Conservation (phyloP, 2,797 vertebrate genomes). For the Setipinna tenuifilis region DNA sequence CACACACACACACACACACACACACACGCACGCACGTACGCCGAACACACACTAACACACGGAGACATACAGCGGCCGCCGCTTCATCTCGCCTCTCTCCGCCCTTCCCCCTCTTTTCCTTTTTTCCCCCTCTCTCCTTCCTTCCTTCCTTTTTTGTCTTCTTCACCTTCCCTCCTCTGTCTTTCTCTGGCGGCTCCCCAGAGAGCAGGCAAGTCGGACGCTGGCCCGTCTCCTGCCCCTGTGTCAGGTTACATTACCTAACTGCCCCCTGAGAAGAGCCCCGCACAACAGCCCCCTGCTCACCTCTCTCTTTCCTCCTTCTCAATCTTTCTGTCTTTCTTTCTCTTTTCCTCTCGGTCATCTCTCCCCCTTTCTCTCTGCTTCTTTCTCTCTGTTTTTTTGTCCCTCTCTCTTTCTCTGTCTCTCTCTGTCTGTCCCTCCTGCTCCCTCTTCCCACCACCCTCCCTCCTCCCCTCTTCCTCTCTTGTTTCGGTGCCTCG, state of each 20-base stretch:
- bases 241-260: slow-evolving; percentile 4
- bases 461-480: not conserved
- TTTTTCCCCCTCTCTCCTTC: not conserved
- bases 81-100: not conserved
- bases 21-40: not conserved
- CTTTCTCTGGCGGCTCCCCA: not conserved
- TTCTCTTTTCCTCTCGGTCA: slow-evolving; percentile 42
- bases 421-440: not conserved
- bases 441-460: not conserved
- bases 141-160: not conserved
- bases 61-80: not conserved
- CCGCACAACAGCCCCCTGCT: not conserved
- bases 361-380: not conserved
- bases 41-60: slow-evolving; percentile 3
- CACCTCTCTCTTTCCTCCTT: not conserved
- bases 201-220: not conserved
- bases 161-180: not conserved
- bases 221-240: not conserved
- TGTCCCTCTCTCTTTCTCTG: not conserved
- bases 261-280: not conserved
- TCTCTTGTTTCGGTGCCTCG: too few relatives aligned
- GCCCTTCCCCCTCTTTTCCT: not conserved
- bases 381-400: not conserved
- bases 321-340: slow-evolving; percentile 21
- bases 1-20: too few relatives aligned